These are phyloP conservation scores for Diplodus sargus DNA, from an alignment of 2,797 vertebrate genomes.

Conservation along the genomic window DNA sequence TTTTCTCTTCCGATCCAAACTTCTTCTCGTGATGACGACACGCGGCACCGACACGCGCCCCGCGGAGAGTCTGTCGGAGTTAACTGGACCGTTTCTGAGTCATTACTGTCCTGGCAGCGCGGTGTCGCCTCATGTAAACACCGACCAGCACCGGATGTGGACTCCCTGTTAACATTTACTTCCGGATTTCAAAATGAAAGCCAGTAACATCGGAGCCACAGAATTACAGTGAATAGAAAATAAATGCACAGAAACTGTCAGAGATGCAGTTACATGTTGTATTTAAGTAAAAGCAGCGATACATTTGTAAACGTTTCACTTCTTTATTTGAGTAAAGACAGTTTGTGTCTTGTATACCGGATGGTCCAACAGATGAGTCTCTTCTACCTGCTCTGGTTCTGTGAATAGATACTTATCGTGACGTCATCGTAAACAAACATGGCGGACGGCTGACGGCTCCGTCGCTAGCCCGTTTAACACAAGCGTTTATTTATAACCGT, in stretches of 20 bases:
- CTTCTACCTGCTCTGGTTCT: too few species aligned
- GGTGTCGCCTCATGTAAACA: not conserved
- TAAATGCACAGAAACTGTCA: too few species aligned
- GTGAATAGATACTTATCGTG: not conserved
- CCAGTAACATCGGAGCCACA: not conserved
- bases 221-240: not conserved
- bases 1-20: not conserved
- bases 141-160: slow-evolving; percentile 7
- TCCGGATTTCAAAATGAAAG: slow-evolving; percentile 21
- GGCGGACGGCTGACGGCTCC: not conserved
- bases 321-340: too few species aligned
- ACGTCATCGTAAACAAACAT: slow-evolving; percentile 60
- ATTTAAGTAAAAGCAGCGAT: too few species aligned
- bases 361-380: accelerated
- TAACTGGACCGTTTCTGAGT: too few species aligned
- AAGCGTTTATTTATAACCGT: not conserved
- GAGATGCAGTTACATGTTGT: too few species aligned
- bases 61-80: accelerated
- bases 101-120: not conserved
- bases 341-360: too few species aligned
- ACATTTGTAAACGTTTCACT: too few species aligned
- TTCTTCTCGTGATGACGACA: not conserved
- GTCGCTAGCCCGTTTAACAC: not conserved
- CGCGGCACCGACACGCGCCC: too few species aligned
- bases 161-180: accelerated